These are phyloP conservation scores for Operophtera brumata DNA, from an alignment of 2,888 invertebrate genomes.

Conservation along the genomic window DNA sequence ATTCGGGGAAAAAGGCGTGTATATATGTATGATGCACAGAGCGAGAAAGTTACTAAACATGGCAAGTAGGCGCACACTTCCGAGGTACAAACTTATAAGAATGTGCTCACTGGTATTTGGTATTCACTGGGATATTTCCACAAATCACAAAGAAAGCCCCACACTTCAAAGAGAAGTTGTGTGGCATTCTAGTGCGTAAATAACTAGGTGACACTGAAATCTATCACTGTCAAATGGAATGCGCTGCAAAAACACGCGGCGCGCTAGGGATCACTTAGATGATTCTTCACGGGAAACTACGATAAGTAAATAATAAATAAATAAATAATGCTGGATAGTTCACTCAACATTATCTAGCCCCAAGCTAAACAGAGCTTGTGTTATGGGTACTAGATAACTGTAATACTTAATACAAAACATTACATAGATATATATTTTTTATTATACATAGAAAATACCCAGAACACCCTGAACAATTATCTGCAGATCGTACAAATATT, in stretches of 20 bases:
- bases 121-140: conserved; percentile 8
- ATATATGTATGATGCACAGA: too few relatives aligned
- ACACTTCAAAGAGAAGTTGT: conserved; percentile 20
- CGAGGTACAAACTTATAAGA: conserved; percentile 1
- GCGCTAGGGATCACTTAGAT: neutral
- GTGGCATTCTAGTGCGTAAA: conserved; percentile 15
- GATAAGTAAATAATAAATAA: too few relatives aligned
- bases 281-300: neutral
- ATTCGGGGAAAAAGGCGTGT: too few relatives aligned
- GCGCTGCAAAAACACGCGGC: conserved; percentile 14
- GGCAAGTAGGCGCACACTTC: neutral
- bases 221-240: conserved; percentile 20
- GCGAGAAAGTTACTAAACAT: neutral
- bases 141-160: conserved; percentile 21
- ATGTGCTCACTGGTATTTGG: conserved; percentile 5
- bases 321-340: too few relatives aligned
- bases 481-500: too few relatives aligned
- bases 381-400: too few relatives aligned
- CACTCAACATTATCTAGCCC: too few relatives aligned
- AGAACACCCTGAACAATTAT: too few relatives aligned
- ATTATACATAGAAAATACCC: too few relatives aligned
- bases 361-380: too few relatives aligned
- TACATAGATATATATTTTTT: too few relatives aligned
- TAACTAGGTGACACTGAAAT: conserved; percentile 11
- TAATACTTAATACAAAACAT: too few relatives aligned